Base-by-base conservation (phyloP, 2,888 invertebrate species). In the Stramonita haemastoma region DNA sequence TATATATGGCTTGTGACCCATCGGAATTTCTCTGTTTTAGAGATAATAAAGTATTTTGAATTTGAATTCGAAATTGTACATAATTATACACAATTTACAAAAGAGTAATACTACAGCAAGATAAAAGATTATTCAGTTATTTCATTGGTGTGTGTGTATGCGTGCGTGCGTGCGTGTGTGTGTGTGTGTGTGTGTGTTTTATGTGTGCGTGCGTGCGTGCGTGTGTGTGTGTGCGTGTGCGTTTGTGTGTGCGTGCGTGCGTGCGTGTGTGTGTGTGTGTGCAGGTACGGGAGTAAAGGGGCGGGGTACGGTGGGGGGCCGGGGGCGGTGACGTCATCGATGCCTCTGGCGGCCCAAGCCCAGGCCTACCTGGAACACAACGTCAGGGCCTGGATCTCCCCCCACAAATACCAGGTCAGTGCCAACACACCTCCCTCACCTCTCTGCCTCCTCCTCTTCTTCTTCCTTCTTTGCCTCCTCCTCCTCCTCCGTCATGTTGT, bases 331-430 rank as follows among this genome's bases (percentile, higher is more conserved):
- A 56, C 88, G 29, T 90, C 89, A n/a, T 88, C 89, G 17, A 66
- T 90, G 79, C 93, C 93, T 15, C 90, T 94, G 15, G 93, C 93
- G 22, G 93, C 92, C 56, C 94, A 94, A 89, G 93, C 93, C 11
- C 94, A 94, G 90, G 93, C 94, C 60, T 94, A 94, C 88, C 93
- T 94, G 22, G 94, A 94, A 86, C 93, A 94, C 90, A 94, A 94
- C 92, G 93, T 93, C 36, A 90, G 93, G 22, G 92, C 93, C 34
- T 93, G 93, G 89, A 92, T 92, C 22, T 91, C 90, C 32, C 93
- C 93, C 15, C 92, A 92, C 87, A 92, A 91, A 81, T 91, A 91
- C 89, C 93, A 92, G 92, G 94, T 94, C 89, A 85, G 91, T 84
- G n/a, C n/a, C n/a, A n/a, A 15, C 5, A 11, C 46, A n/a, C 46